phyloP scores from a whole-genome alignment of 2,888 invertebrate species.

The Hartigia nigra region DNA sequence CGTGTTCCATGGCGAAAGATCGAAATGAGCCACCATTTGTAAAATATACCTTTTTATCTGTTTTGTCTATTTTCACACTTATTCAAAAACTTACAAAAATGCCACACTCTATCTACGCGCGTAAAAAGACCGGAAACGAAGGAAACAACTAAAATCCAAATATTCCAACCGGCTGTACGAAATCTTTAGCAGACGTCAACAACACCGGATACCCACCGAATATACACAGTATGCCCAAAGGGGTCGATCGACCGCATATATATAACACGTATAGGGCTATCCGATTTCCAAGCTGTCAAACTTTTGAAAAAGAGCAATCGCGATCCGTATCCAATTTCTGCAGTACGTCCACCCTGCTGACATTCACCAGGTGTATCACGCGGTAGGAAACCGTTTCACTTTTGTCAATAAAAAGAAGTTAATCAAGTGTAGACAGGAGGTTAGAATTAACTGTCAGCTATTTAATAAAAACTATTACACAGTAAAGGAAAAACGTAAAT shows the following conservation, averaged over 20 bases:
- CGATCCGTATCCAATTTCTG: neutral
- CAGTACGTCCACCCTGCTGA: neutral
- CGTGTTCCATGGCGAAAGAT: neutral
- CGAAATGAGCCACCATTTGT: constrained; percentile 6
- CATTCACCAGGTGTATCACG: neutral
- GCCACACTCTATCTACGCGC: neutral
- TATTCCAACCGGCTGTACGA: neutral
- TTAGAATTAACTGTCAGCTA: neutral
- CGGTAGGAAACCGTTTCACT: neutral
- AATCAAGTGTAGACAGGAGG: neutral
- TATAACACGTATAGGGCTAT: neutral
- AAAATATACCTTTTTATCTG: neutral
- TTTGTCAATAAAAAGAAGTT: neutral
- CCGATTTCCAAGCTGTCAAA: neutral
- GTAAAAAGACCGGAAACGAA: neutral
- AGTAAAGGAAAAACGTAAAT: neutral
- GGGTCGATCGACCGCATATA: neutral
- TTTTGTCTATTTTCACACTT: neutral
- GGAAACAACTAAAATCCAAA: neutral
- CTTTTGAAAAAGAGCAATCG: neutral
- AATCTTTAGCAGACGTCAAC: neutral
- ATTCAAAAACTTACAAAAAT: neutral
- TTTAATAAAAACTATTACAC: neutral
- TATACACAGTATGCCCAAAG: neutral
- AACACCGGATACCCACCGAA: neutral